phyloP scores from a whole-genome alignment of 2,888 invertebrate species.

The Trachelus stipa region DNA sequence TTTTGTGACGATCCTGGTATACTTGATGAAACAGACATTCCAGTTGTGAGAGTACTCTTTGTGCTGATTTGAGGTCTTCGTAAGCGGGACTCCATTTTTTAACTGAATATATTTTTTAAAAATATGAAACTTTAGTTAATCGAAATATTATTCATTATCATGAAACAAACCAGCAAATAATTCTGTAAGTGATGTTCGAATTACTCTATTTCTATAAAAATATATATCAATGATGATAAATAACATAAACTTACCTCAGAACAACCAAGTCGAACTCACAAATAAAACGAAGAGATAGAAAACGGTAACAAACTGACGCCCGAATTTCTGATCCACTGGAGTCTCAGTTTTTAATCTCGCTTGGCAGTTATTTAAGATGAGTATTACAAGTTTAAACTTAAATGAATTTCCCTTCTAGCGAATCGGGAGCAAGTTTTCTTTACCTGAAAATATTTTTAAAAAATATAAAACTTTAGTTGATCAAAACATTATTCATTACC shows the following conservation, averaged over 20 bases:
- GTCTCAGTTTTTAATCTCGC: neutral
- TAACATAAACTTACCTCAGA: neutral
- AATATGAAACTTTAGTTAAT: neutral
- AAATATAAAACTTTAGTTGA: neutral
- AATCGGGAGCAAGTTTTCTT: neutral
- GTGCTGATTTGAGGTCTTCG: constrained; percentile 58
- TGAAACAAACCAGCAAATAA: neutral
- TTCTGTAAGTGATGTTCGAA: neutral
- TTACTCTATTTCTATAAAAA: neutral
- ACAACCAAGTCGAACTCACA: neutral
- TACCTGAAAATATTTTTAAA: neutral
- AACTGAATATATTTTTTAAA: neutral
- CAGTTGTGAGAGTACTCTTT: constrained; percentile 41
- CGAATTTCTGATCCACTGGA: neutral
- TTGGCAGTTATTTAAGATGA: neutral
- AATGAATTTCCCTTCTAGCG: neutral
- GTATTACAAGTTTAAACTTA: neutral
- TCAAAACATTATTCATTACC: neutral
- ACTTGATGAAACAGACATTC: constrained; percentile 21
- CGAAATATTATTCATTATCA: neutral
- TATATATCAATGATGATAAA: neutral
- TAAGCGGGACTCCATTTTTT: constrained; percentile 68
- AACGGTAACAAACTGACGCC: neutral
- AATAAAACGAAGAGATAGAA: neutral
- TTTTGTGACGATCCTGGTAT: constrained; percentile 8